Evolutionary conservation across 1,140 invertebrate genomes (phyloP), one percentile per base, ranked within the genome.

Genomic region (Nasonia longicornis): DNA sequence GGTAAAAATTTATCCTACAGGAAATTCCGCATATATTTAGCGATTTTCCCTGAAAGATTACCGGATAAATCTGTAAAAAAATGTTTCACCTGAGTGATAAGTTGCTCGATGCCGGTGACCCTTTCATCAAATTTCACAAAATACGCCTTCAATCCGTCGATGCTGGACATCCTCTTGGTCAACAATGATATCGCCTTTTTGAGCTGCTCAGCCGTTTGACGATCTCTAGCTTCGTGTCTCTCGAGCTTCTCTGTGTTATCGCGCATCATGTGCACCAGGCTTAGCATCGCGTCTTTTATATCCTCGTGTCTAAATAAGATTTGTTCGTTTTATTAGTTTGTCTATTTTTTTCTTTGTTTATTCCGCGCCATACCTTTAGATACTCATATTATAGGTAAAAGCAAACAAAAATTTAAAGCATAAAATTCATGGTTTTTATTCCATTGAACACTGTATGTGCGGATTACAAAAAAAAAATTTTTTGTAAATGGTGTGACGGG

Each of bases 201-300:
- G 8, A 96, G 85, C 78, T 95, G 93, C 77, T 97, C 96, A 1
- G 95, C 96, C 2, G 96, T 88, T 10, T 95, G 94, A 64, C 95
- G 93, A 87, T 97, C 96, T 20, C 96, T 91, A 78, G 93, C 93
- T 87, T 97, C 96, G 87, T 97, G 96, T 35, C 96, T 90, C 85
- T 96, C 96, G 81, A 97, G 87, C 89, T 97, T 97, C 85, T 95
- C 95, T 69, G 95, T 95, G 79, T 95, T 94, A 31, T 93, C 93
- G 31, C 95, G 92, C 89, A 96, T 94, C 88, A 96, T 94, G 87
- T 96, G 94, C 69, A 96, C 95, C 81, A 98, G 89, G 35, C 95
- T 95, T 82, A 96, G 87, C 88, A 97, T 94, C 1, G 95, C 96
- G 86, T 95, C 94, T 83, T 95, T 93, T 75, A 97, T 95, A 82